These are phyloP conservation scores for Ciconia maguari DNA, from an alignment of 2,113 vertebrate species.

Conservation along the genomic window DNA sequence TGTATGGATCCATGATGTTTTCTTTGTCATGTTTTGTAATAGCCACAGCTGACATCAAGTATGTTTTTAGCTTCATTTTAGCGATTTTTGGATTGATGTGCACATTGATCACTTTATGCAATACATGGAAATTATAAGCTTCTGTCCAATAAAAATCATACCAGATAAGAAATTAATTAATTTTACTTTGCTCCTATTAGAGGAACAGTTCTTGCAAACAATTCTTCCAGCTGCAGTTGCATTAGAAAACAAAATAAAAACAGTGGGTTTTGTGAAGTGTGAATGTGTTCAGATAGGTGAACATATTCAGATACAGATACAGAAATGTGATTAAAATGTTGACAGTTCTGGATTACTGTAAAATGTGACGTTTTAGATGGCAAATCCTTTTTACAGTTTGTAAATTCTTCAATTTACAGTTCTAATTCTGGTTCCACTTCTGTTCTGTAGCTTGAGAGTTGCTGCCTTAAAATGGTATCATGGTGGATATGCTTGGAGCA, in stretches of 20 bases:
- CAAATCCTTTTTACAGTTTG: not conserved
- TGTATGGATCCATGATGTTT: not conserved
- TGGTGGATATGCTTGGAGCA: not conserved
- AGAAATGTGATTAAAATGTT: not conserved
- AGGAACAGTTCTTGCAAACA: not conserved
- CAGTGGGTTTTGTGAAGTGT: not conserved
- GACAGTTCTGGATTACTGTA: not conserved
- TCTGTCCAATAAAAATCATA: not conserved
- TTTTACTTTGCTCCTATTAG: not conserved
- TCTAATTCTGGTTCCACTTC: not conserved
- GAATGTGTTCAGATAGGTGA: not conserved
- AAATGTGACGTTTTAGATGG: not conserved
- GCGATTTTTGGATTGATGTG: not conserved
- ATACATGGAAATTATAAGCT: not conserved
- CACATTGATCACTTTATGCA: not conserved
- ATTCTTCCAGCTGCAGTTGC: not conserved
- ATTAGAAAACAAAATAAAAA: not conserved
- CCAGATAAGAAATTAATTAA: not conserved
- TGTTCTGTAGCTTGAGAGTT: not conserved
- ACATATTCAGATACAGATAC: not conserved
- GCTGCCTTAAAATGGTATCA: not conserved
- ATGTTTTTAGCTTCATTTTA: not conserved
- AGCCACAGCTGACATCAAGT: not conserved
- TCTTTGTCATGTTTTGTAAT: not conserved
- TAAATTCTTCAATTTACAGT: not conserved